Evolutionary conservation across 2,797 vertebrate genomes (phyloP).

Genomic region (Periophthalmus magnuspinnatus): DNA sequence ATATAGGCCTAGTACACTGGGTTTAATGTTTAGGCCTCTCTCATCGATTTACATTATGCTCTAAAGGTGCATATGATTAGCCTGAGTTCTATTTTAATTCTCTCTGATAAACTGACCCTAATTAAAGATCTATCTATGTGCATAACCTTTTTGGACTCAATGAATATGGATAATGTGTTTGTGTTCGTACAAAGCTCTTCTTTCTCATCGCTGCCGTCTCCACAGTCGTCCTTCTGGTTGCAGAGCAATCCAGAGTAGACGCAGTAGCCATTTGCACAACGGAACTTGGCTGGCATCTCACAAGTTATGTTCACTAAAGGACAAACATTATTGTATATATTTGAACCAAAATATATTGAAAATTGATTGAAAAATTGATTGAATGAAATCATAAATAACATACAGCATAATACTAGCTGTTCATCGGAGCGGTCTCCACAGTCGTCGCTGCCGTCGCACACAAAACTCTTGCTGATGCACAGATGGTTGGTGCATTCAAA

Average conservation of each 20-base stretch:
- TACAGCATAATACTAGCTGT: constrained; percentile 66
- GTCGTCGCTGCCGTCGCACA: constrained; percentile 73
- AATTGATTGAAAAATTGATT: background rate
- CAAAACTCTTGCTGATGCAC: constrained; percentile 67
- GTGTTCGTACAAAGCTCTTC: constrained; percentile 66
- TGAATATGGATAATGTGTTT: background rate
- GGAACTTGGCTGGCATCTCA: constrained; percentile 71
- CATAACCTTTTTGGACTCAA: background rate
- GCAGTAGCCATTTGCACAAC: constrained; percentile 73
- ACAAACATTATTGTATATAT: constrained; percentile 19
- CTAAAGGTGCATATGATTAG: background rate
- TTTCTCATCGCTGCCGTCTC: constrained; percentile 71
- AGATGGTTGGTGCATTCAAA: constrained; percentile 72
- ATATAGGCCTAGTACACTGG: background rate
- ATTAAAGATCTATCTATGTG: background rate
- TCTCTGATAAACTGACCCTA: constrained; percentile 5
- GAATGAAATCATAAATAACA: constrained; percentile 24
- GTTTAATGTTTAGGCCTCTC: background rate
- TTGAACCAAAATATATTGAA: background rate
- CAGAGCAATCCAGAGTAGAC: constrained; percentile 66
- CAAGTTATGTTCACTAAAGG: constrained; percentile 67
- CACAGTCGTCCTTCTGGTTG: constrained; percentile 73
- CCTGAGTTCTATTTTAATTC: background rate
- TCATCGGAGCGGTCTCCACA: constrained; percentile 74
- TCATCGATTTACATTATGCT: background rate